A percentile compares a stretch with the other conserved stretches of the same genome.
Evolutionary conservation across 2,113 vertebrate species (phyloP).

Genomic region (Pithys albifrons): DNA sequence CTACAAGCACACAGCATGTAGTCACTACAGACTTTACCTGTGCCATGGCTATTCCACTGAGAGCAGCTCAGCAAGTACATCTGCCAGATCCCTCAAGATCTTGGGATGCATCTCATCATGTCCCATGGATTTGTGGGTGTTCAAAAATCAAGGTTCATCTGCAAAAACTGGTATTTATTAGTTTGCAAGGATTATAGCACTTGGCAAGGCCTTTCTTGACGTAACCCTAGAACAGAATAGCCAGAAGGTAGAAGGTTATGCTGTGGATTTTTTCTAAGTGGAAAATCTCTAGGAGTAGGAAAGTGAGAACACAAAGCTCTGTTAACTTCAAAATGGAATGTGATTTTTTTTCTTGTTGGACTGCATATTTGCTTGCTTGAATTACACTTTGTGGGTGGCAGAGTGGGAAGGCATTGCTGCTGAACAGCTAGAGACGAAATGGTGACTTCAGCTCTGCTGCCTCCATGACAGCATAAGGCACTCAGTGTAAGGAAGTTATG

Average conservation of each 20-base stretch:
- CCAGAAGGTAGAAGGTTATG: not conserved
- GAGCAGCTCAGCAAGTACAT: not conserved
- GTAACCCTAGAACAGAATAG: not conserved
- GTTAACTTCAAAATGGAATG: not conserved
- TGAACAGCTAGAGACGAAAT: not conserved
- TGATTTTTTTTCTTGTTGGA: not conserved
- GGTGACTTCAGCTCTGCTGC: not conserved
- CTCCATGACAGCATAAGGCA: not conserved
- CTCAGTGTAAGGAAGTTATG: not conserved
- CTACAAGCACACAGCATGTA: not conserved
- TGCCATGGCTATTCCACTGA: not conserved
- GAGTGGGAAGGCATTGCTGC: not conserved
- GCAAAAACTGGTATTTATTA: not conserved
- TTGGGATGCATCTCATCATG: not conserved
- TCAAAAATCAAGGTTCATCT: not conserved
- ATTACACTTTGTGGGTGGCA: not conserved
- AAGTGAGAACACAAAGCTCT: not conserved
- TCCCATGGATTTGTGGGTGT: not conserved
- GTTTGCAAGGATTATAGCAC: not conserved
- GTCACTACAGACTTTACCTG: not conserved
- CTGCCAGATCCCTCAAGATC: not conserved
- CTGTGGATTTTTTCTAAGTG: not conserved
- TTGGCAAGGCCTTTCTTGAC: not conserved
- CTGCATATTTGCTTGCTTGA: not conserved
- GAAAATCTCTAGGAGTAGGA: not conserved